These are phyloP conservation scores for Zeuzera pyrina DNA, from an alignment of 2,888 invertebrate species.

Conservation along the genomic window DNA sequence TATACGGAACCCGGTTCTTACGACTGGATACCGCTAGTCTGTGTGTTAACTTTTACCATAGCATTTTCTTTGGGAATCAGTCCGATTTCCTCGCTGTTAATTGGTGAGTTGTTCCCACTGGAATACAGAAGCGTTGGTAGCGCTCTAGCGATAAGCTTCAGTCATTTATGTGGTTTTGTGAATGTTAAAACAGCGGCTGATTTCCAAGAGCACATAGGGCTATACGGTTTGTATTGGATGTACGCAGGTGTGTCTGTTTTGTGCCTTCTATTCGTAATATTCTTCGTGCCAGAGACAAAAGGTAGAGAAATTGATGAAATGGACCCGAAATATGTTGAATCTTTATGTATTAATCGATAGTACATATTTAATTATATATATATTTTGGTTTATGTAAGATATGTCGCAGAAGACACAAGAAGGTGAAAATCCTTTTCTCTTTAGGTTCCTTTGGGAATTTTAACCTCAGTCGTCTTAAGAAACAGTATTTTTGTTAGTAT, in stretches of 20 bases:
- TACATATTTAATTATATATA: no score
- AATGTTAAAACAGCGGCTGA: slow-evolving; percentile 89
- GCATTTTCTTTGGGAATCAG: slow-evolving; percentile 87
- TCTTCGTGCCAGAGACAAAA: slow-evolving; percentile 92
- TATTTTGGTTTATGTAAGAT: no score
- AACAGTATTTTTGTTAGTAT: no score
- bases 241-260: slow-evolving; percentile 86
- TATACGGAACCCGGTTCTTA: slow-evolving; percentile 67
- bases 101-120: slow-evolving; percentile 81
- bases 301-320: slow-evolving; percentile 92
- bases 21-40: slow-evolving; percentile 89
- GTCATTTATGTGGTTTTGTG: slow-evolving; percentile 88
- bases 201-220: slow-evolving; percentile 80
- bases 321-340: slow-evolving; percentile 78
- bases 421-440: no score
- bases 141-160: slow-evolving; percentile 83
- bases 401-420: no score
- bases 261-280: slow-evolving; percentile 86
- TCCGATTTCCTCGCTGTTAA: slow-evolving; percentile 81
- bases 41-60: slow-evolving; percentile 86
- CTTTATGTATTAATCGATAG: slow-evolving; percentile 70
- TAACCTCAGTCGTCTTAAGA: no score
- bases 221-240: slow-evolving; percentile 90
- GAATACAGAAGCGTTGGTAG: slow-evolving; percentile 80
- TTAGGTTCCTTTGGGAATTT: no score